Percentiles rank a stretch among this genome's conserved stretches.
These are phyloP conservation scores for Hypotaenidia okinawae DNA, from an alignment of 2,797 vertebrate species.

Conservation along the genomic window DNA sequence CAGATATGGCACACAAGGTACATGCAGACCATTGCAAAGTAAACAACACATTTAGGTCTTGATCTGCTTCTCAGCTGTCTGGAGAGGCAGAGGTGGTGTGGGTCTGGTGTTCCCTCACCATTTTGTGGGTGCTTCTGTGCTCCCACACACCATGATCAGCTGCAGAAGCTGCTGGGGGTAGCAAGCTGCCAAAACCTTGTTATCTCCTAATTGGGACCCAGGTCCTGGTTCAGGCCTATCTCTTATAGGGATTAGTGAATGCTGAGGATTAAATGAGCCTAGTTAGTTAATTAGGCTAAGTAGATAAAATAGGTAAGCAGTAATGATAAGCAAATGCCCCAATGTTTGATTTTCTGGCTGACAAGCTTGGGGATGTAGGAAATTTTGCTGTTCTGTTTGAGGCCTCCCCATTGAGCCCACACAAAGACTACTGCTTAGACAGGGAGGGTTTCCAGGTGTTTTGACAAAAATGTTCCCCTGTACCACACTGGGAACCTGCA, in stretches of 20 bases:
- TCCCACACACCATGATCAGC: neutral
- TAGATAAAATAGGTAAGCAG: conserved; percentile 5
- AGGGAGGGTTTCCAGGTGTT: neutral
- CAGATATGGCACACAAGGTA: accelerated
- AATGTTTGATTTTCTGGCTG: neutral
- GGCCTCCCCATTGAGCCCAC: neutral
- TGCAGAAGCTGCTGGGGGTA: neutral
- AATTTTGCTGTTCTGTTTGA: neutral
- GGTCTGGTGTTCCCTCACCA: neutral
- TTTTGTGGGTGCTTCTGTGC: neutral
- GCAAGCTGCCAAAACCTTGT: neutral
- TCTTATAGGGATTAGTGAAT: neutral
- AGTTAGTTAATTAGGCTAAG: neutral
- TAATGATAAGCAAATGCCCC: neutral
- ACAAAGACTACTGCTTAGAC: accelerated
- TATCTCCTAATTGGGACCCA: neutral
- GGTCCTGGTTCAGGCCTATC: neutral
- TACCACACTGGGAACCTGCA: accelerated
- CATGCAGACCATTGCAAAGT: neutral
- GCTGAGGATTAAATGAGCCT: neutral
- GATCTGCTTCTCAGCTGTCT: neutral
- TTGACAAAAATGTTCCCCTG: neutral
- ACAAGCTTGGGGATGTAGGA: neutral
- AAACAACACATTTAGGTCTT: neutral
- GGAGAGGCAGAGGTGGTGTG: neutral